phyloP scores from a whole-genome alignment of 2,113 vertebrate genomes.

The Sebastes schlegelii region DNA sequence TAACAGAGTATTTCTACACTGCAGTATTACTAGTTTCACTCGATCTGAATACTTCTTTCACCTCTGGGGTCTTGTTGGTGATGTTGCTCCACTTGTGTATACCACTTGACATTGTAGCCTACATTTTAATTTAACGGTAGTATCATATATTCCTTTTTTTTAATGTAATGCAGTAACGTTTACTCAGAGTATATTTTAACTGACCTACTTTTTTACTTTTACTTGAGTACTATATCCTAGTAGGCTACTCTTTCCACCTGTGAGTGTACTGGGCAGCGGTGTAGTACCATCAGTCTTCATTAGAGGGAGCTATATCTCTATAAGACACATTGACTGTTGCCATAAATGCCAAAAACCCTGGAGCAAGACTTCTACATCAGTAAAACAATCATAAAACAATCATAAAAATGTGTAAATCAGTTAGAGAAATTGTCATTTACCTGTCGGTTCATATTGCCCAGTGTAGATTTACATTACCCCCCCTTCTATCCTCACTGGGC shows the following conservation, averaged over 20 bases:
- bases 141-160: not conserved
- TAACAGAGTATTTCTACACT: too few relatives aligned
- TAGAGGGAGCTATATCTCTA: constrained; percentile 39
- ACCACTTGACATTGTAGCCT: not conserved
- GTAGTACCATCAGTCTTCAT: constrained; percentile 38
- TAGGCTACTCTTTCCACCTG: not conserved
- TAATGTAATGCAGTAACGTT: not conserved
- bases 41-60: too few relatives aligned
- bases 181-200: too few relatives aligned
- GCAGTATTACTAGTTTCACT: too few relatives aligned
- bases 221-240: not conserved
- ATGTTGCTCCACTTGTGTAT: not conserved
- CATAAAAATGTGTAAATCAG: constrained; percentile 18
- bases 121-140: not conserved
- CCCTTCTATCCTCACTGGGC: not conserved
- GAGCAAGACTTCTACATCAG: constrained; percentile 14
- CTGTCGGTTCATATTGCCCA: constrained; percentile 4
- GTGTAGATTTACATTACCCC: not conserved
- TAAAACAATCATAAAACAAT: constrained; percentile 19
- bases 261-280: not conserved
- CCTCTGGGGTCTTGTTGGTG: too few relatives aligned
- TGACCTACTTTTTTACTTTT: not conserved
- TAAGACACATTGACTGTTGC: constrained; percentile 7
- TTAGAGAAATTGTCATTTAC: constrained; percentile 14
- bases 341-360: constrained; percentile 23